A percentile compares a stretch with the other conserved stretches of the same genome.
Conservation (phyloP, 2,797 vertebrate species). For the Thalassophryne amazonica region DNA sequence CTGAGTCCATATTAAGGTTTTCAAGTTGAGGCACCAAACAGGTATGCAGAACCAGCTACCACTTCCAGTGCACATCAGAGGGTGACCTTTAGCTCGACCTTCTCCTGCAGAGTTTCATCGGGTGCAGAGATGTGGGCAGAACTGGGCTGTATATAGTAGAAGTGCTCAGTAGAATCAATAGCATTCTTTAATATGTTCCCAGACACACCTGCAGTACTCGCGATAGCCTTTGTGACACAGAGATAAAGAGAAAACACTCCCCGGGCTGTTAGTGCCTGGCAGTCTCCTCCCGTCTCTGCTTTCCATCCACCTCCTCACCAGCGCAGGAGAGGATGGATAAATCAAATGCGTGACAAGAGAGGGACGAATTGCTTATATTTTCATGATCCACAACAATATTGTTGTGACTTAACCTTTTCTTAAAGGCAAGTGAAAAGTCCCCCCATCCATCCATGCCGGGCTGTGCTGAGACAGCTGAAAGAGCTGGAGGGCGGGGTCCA, state of each 20-base stretch:
- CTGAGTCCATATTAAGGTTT: slow-evolving; percentile 35
- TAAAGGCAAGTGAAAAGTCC: slow-evolving; percentile 34
- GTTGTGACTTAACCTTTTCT: slow-evolving; percentile 77
- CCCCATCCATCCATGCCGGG: slow-evolving; percentile 44
- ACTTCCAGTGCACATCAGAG: slow-evolving; percentile 42
- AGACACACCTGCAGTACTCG: slow-evolving; percentile 67
- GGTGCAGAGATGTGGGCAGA: slow-evolving; percentile 54
- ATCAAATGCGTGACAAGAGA: slow-evolving; percentile 53
- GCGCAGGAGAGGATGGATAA: slow-evolving; percentile 61
- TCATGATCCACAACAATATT: slow-evolving; percentile 71
- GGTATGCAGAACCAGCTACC: slow-evolving; percentile 34
- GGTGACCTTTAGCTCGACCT: slow-evolving; percentile 60
- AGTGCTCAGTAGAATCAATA: slow-evolving; percentile 68
- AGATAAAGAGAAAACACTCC: slow-evolving; percentile 73
- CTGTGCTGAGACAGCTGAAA: slow-evolving; percentile 76
- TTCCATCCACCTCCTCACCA: slow-evolving; percentile 9
- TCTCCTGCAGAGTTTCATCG: slow-evolving; percentile 57
- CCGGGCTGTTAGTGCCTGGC: slow-evolving; percentile 58
- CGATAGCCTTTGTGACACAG: slow-evolving; percentile 70
- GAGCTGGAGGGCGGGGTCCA: slow-evolving; percentile 65
- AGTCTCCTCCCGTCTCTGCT: slow-evolving; percentile 26
- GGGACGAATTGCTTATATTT: slow-evolving; percentile 68
- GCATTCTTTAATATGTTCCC: slow-evolving; percentile 58
- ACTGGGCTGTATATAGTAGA: slow-evolving; percentile 61
- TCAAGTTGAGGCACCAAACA: slow-evolving; percentile 41